phyloP scores from a whole-genome alignment of 2,888 invertebrate species.

The Trypoxylon attenuatum region DNA sequence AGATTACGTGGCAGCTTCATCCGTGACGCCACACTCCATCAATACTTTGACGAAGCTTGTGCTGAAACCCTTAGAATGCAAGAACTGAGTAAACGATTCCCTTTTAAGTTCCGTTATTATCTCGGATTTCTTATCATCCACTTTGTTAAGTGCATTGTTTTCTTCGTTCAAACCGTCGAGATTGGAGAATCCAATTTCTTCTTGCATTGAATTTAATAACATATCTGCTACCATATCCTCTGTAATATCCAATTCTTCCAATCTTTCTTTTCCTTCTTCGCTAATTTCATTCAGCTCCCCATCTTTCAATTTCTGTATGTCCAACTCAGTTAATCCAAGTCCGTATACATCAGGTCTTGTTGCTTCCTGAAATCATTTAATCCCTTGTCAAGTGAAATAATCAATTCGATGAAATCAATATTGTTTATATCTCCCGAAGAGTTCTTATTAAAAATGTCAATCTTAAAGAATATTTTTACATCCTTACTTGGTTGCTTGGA shows the following conservation, averaged over 20 bases:
- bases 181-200: background rate
- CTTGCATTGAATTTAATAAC: background rate
- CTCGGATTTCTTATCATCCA: slow-evolving; percentile 1
- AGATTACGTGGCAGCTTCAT: slow-evolving; percentile 47
- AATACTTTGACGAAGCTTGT: slow-evolving; percentile 32
- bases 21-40: slow-evolving; percentile 32
- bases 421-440: too few relatives aligned
- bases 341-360: too few relatives aligned
- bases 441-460: too few relatives aligned
- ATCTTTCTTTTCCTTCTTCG: background rate
- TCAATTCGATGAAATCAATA: too few relatives aligned
- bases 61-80: slow-evolving; percentile 35
- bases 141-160: background rate
- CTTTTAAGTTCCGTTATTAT: background rate
- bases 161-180: background rate
- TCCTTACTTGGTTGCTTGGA: too few relatives aligned
- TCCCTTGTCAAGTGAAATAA: too few relatives aligned
- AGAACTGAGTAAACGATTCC: slow-evolving; percentile 1
- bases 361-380: too few relatives aligned
- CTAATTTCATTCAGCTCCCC: background rate
- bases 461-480: too few relatives aligned
- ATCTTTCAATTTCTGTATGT: slow-evolving; percentile 14
- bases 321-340: background rate
- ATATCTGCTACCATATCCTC: background rate
- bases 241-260: background rate